Evolutionary conservation across 2,888 invertebrate genomes (phyloP), one percentile per base, ranked within the genome.

Genomic region (Melangyna quadrimaculata): DNA sequence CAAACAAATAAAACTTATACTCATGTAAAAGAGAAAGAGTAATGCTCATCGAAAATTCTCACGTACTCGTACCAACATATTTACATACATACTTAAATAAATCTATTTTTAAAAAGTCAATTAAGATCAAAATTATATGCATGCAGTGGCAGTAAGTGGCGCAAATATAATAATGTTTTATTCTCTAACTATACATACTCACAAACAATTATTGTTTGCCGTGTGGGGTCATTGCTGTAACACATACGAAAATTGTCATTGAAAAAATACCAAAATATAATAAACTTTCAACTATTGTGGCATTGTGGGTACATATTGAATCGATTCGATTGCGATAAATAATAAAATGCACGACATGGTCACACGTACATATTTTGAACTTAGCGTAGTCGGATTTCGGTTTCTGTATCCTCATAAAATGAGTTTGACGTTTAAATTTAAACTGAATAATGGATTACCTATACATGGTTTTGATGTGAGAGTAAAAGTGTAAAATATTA

Each of bases 91-190:
- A 51, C 12, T 51, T 1, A 51, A 48, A 48, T 17, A 45, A 29
- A 51, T 35, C 35, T 69, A 69, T 69, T 69, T 53, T 24, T 53
- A 69, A 53, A 29, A 43, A 43, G 29, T 61, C 27, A 67, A 69
- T 73, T 78, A 51, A 78, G 27, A 77, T 72, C 24, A 51, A 48
- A 48, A 48, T 48, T 24, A 48, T 48, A 24, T 48, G 12, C 48
- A 48, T 48, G 48, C 22, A 48, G 12, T 48, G n/a, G n/a, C n/a
- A n/a, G n/a, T n/a, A n/a, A n/a, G n/a, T n/a, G n/a, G n/a, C 48
- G 48, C 22, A 51, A 51, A 24, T 17, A 48, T 8, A 48, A 22
- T 19, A 51, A 14, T 14, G 4, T 3, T 24, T 51, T 51, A 51
- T 27, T 51, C 24, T 27, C 24, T 27, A 51, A 51, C 48, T 45